Evolutionary conservation across 1,140 invertebrate species (phyloP).

Genomic region (Drosophila littoralis): DNA sequence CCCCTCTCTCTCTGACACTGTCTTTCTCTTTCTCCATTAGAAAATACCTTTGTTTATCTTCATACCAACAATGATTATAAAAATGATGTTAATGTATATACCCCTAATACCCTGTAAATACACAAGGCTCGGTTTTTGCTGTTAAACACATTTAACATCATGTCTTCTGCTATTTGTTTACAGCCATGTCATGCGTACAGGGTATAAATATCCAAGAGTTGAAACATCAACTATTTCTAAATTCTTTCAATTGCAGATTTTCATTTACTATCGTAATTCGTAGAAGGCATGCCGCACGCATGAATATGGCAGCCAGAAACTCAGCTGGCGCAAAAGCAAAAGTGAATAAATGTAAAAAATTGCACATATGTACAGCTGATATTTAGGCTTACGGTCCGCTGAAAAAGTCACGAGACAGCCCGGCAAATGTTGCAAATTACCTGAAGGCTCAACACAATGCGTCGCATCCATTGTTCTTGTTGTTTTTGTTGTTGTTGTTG

Average conservation of each 20-base stretch:
- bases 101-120: neutral
- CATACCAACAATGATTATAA: neutral
- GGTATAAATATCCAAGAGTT: neutral
- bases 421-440: slow-evolving; percentile 11
- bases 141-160: slow-evolving; percentile 1
- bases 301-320: neutral
- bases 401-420: neutral
- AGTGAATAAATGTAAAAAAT: neutral
- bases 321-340: neutral
- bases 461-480: neutral
- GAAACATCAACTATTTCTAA: neutral
- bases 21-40: neutral
- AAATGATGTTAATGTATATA: neutral
- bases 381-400: neutral
- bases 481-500: slow-evolving; percentile 24
- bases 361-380: neutral
- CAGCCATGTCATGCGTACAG: slow-evolving; percentile 5
- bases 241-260: neutral
- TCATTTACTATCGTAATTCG: neutral
- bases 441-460: slow-evolving; percentile 12
- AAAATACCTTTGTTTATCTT: too few species aligned
- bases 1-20: neutral
- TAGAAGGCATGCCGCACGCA: neutral
- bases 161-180: neutral
- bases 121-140: neutral